Base-by-base conservation (phyloP, 2,113 vertebrate species). In the Phoenicopterus ruber region DNA sequence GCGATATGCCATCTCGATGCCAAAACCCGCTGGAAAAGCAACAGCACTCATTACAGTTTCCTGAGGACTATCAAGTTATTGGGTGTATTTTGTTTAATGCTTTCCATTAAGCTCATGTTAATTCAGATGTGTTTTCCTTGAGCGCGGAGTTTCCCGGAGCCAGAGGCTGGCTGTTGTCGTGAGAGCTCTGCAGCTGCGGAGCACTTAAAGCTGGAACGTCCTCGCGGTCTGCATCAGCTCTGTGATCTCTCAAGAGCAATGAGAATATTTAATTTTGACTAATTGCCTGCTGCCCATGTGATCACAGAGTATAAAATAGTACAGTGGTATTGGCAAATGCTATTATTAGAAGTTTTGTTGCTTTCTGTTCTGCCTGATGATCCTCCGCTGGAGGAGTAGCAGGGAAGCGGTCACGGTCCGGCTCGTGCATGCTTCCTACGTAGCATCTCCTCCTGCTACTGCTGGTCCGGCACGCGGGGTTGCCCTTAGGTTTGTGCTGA, bases 341-440 rank as follows among this genome's bases (percentile, higher is more conserved):
- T 83, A 2, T 73, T 80, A 20, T 11, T 52, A 44, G 77, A 40
- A 61, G 13, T 78, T 82, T 13, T 26, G 11, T 42, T 67, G 61
- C 42, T 81, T 63, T 81, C 38, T 61, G 8, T 70, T 59, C 26
- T 0, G 1, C 15, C 47, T 29, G 58, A 22, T 44, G 72, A 22
- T 47, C 16, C 42, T 26, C 11, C 0, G 0, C 34, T 34, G 82
- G 18, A 72, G 66, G 24, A 62, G 42, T 4, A 34, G 32, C 2
- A 10, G 26, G 62, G 66, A 38, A 32, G 58, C 6, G 8, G 59
- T 55, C 28, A 1, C 36, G 10, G 20, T 25, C 17, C 0, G 4
- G 71, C 57, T 29, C 2, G 2, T 18, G 36, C 17, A 3, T 0
- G 0, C 34, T 67, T 26, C 24, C 42, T 3, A 1, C 2, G 4